Conservation (phyloP, 2,797 vertebrate genomes). For the Dendrocincla tyrannina region DNA sequence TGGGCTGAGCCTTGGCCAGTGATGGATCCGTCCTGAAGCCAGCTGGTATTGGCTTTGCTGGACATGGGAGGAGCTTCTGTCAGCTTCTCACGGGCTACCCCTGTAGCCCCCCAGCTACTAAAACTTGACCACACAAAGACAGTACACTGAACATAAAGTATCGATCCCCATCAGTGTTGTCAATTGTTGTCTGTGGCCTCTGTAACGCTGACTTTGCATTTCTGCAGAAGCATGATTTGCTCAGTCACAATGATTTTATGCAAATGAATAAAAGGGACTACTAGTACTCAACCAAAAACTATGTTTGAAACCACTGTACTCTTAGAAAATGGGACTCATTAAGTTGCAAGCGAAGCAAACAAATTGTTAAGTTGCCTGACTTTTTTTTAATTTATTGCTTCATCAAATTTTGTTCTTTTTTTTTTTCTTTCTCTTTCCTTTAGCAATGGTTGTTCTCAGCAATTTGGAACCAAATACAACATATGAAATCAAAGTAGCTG, state of each 20-base stretch:
- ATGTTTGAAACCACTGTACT: background rate
- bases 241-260: background rate
- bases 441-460: slow-evolving; percentile 90
- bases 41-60: background rate
- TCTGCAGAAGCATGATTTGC: background rate
- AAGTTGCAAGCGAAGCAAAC: background rate
- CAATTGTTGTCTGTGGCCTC: background rate
- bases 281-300: background rate
- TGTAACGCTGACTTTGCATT: background rate
- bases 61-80: background rate
- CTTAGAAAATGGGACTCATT: rapidly evolving
- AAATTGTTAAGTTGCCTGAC: background rate
- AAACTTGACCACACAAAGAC: background rate
- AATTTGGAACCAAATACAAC: slow-evolving; percentile 96
- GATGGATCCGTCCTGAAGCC: background rate
- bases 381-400: background rate
- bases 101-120: rapidly evolving
- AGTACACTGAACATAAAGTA: background rate
- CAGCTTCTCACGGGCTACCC: background rate
- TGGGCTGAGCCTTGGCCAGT: background rate
- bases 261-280: background rate
- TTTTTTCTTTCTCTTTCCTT: background rate
- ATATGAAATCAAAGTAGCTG: slow-evolving; percentile 93
- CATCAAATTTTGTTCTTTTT: background rate
- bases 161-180: background rate